These are phyloP conservation scores for Nannoperca obscura DNA, from an alignment of 2,797 vertebrate species.

Conservation along the genomic window DNA sequence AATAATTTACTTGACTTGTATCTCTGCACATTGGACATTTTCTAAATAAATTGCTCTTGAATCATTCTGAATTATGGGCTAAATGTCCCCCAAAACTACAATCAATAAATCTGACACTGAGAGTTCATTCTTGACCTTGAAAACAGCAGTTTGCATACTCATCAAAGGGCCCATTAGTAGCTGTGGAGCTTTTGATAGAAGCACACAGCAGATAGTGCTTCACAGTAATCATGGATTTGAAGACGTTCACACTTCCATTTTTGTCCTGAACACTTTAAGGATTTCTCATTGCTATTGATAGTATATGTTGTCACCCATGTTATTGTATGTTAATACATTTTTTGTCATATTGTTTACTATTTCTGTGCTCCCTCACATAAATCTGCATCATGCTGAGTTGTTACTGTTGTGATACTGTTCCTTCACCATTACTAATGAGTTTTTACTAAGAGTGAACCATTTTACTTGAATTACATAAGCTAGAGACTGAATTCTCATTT, in stretches of 20 bases:
- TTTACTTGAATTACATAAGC: neutral
- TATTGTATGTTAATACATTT: neutral
- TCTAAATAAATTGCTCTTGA: neutral
- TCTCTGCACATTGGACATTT: neutral
- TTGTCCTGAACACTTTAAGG: neutral
- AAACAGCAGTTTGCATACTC: neutral
- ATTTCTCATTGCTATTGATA: neutral
- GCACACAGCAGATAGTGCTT: neutral
- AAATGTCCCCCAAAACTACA: neutral
- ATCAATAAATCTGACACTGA: neutral
- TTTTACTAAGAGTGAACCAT: neutral
- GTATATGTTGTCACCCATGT: neutral
- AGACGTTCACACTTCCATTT: too few relatives aligned
- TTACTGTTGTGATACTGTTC: too few relatives aligned
- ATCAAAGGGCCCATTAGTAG: neutral
- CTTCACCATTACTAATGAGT: neutral
- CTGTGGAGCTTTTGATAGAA: neutral
- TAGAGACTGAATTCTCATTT: neutral
- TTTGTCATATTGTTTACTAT: neutral
- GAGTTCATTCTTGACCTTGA: neutral
- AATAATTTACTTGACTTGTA: neutral
- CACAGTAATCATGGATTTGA: neutral
- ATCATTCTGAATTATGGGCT: neutral
- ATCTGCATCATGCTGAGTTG: neutral
- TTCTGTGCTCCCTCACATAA: neutral